Evolutionary conservation across 92 coral and sea anemone genomes (phyloP).

Genomic region (Metridium senile): DNA sequence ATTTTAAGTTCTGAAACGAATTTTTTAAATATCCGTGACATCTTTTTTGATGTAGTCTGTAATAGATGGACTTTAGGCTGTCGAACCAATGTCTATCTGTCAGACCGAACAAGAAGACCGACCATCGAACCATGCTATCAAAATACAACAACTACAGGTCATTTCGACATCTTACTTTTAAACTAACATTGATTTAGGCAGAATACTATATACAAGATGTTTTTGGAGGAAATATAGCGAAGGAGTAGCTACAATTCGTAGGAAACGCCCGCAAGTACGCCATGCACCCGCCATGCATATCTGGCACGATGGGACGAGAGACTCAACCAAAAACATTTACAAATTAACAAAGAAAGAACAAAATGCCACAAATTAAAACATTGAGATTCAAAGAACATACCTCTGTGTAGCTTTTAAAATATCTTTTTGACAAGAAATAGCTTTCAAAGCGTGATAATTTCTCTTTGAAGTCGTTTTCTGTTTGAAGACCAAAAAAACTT

Average conservation of each 20-base stretch:
- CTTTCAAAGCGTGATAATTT: not conserved
- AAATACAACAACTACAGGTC: not conserved
- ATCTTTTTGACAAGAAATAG: not conserved
- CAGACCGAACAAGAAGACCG: slow-evolving; percentile 31
- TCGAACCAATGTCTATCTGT: slow-evolving; percentile 12
- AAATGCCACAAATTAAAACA: not conserved
- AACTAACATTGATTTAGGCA: not conserved
- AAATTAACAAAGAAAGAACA: not conserved
- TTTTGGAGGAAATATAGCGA: not conserved
- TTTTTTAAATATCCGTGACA: not conserved
- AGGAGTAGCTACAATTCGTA: not conserved
- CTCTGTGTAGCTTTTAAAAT: not conserved
- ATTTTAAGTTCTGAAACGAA: not conserved
- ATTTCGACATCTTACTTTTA: not conserved
- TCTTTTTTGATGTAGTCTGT: not conserved
- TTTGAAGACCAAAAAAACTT: not conserved
- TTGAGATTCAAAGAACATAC: not conserved
- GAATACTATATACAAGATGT: not conserved
- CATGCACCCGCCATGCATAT: not conserved
- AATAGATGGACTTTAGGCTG: not conserved
- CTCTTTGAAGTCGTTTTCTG: not conserved
- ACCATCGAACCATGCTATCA: slow-evolving; percentile 12
- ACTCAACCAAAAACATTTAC: not conserved
- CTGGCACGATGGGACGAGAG: not conserved
- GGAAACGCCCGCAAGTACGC: not conserved